These are phyloP conservation scores for Aix galericulata DNA, from an alignment of 2,113 vertebrate species.

Conservation along the genomic window DNA sequence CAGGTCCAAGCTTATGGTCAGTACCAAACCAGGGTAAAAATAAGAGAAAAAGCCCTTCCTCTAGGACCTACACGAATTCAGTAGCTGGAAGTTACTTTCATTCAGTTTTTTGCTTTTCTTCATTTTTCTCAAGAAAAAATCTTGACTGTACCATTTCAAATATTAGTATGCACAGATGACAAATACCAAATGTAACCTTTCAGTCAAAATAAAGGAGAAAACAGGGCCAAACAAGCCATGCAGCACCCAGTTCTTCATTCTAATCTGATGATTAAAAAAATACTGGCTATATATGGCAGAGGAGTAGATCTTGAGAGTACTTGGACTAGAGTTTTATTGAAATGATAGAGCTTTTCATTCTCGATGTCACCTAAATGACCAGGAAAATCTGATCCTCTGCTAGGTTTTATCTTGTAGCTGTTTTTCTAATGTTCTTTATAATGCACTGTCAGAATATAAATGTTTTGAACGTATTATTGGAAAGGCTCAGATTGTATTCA, in stretches of 20 bases:
- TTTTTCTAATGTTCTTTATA: neutral
- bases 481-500: neutral
- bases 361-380: neutral
- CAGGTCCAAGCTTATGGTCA: neutral
- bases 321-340: neutral
- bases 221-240: neutral
- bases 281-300: neutral
- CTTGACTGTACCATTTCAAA: neutral
- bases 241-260: neutral
- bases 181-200: neutral
- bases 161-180: neutral
- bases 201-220: neutral
- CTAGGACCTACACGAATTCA: neutral
- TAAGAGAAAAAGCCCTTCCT: neutral
- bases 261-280: neutral
- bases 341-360: neutral
- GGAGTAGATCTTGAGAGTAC: neutral
- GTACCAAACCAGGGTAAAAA: neutral
- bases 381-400: neutral
- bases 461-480: neutral
- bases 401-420: slow-evolving; percentile 3
- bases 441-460: neutral
- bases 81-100: neutral
- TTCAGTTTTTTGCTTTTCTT: neutral
- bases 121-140: neutral